Conservation (phyloP, 2,113 vertebrate species). For the Panurus biarmicus region DNA sequence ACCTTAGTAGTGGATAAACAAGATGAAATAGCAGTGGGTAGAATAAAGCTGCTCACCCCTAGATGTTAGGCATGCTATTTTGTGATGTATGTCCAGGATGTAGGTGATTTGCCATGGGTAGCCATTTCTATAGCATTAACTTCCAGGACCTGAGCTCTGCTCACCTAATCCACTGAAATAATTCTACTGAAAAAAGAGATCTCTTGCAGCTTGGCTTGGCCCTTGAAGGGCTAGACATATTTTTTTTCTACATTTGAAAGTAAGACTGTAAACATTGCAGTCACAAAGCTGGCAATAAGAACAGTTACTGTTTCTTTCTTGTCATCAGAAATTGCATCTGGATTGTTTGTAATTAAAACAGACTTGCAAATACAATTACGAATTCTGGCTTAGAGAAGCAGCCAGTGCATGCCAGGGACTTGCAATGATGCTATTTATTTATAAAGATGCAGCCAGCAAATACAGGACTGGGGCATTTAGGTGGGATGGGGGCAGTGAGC, state of each 20-base stretch:
- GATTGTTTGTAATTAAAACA: neutral
- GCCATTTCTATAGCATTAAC: neutral
- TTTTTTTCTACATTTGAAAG: neutral
- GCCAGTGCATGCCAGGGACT: neutral
- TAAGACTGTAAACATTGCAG: neutral
- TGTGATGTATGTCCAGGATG: neutral
- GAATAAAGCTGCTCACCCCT: neutral
- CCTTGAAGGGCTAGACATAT: neutral
- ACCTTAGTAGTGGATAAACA: neutral
- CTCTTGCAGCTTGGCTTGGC: neutral
- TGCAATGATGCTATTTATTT: neutral
- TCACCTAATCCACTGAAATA: neutral
- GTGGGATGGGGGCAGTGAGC: neutral
- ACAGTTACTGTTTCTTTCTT: neutral
- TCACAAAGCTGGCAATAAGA: neutral
- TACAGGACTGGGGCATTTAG: rapidly evolving
- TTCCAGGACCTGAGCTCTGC: neutral
- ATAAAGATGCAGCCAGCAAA: neutral
- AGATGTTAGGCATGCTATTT: neutral
- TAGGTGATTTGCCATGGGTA: neutral
- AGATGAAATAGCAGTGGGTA: neutral
- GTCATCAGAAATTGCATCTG: neutral
- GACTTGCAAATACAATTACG: neutral
- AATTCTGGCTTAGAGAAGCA: neutral
- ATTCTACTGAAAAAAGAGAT: neutral